phyloP scores from a whole-genome alignment of 1,140 invertebrate genomes.

The Lepidotrigona ventralis region DNA sequence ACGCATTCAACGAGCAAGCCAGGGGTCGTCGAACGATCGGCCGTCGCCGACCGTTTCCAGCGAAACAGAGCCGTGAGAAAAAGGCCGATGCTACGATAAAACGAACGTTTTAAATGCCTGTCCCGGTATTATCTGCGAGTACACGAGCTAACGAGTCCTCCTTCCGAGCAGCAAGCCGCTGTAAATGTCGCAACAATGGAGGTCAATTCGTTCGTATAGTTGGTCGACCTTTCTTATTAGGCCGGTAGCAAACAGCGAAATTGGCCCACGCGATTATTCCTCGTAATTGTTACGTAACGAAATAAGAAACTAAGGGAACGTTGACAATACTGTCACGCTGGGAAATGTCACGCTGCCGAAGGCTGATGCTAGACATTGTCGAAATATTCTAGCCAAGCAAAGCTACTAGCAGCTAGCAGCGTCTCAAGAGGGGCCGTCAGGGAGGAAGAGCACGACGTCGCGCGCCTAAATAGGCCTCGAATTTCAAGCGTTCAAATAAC shows the following conservation, averaged over 20 bases:
- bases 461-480: constrained; percentile 15
- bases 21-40: constrained; percentile 29
- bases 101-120: constrained; percentile 13
- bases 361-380: background rate
- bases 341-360: background rate
- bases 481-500: constrained; percentile 43
- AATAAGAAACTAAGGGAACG: background rate
- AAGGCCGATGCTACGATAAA: background rate
- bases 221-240: background rate
- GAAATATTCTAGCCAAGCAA: no score
- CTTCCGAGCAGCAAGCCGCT: background rate
- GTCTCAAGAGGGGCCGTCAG: background rate
- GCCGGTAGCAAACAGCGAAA: constrained; percentile 1
- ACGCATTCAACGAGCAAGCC: background rate
- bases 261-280: background rate
- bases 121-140: background rate
- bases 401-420: background rate
- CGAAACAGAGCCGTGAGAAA: constrained; percentile 34
- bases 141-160: background rate
- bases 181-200: constrained; percentile 21
- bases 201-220: constrained; percentile 35
- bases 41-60: background rate
- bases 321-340: background rate
- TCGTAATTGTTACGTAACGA: constrained; percentile 11
- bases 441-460: background rate